These are phyloP conservation scores for Hyalella azteca DNA, from an alignment of 2,888 invertebrate genomes.

Conservation along the genomic window DNA sequence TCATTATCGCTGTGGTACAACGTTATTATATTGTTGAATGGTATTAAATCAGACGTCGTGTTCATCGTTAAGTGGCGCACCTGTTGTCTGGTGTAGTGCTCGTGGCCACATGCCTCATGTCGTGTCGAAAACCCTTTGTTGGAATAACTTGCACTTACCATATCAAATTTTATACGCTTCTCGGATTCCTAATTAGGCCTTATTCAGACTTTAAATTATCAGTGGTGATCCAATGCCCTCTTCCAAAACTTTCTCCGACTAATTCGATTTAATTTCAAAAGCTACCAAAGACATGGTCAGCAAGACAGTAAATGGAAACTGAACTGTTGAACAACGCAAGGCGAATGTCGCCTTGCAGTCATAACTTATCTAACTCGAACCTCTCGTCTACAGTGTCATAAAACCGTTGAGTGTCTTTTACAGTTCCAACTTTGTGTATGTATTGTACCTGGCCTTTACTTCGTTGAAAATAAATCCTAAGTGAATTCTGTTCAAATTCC, in stretches of 20 bases:
- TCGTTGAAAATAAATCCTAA: constrained; percentile 24
- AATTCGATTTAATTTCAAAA: background rate
- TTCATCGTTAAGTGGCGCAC: too few species aligned
- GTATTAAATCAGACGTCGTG: too few species aligned
- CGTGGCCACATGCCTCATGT: too few species aligned
- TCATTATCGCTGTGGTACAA: too few species aligned
- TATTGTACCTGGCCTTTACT: constrained; percentile 32
- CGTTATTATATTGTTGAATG: too few species aligned
- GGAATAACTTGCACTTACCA: too few species aligned
- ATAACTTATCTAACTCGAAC: background rate
- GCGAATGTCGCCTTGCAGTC: background rate
- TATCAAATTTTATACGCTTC: too few species aligned
- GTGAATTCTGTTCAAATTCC: background rate
- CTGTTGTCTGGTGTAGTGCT: too few species aligned
- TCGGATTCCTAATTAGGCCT: background rate
- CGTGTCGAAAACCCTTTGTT: too few species aligned
- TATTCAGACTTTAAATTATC: background rate
- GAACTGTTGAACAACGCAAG: background rate
- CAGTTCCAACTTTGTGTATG: constrained; percentile 23
- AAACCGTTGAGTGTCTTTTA: constrained; percentile 34
- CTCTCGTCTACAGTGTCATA: constrained; percentile 15
- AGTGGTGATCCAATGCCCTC: background rate
- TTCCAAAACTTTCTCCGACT: background rate
- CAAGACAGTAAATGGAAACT: background rate
- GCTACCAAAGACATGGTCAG: background rate